These are phyloP conservation scores for Scelioninae gen. 1 DNA, from an alignment of 2,888 invertebrate genomes.

Conservation along the genomic window DNA sequence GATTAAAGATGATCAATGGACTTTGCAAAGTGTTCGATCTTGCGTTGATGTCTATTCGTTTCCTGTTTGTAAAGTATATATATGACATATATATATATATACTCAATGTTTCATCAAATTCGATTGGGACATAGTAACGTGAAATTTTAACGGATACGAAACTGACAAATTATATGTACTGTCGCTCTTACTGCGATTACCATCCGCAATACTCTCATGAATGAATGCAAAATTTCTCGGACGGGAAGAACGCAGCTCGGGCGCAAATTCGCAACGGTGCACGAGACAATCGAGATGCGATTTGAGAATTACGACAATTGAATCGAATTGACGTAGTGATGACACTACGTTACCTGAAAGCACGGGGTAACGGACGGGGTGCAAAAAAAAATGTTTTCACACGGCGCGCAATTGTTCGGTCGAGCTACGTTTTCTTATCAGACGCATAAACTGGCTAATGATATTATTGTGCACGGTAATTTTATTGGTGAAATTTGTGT, in stretches of 20 bases:
- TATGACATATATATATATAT: too few relatives aligned
- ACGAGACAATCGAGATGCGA: conserved; percentile 1
- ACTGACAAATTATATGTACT: conserved; percentile 48
- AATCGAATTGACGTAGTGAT: not conserved
- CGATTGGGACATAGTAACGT: conserved; percentile 48
- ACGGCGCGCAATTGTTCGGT: not conserved
- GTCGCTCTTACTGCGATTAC: conserved; percentile 59
- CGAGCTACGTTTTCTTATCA: conserved; percentile 43
- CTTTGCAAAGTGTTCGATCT: conserved; percentile 72
- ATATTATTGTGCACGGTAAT: conserved; percentile 50
- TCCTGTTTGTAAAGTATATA: conserved; percentile 81
- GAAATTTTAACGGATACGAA: conserved; percentile 49
- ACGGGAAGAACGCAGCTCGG: conserved; percentile 14
- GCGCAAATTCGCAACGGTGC: not conserved
- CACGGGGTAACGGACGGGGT: too few relatives aligned
- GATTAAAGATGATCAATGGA: not conserved
- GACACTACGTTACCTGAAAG: too few relatives aligned
- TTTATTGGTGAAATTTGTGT: conserved; percentile 53
- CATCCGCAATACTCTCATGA: conserved; percentile 51
- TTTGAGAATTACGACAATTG: conserved; percentile 1
- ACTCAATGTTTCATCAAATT: conserved; percentile 81
- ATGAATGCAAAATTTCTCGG: conserved; percentile 19
- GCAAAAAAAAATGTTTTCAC: too few relatives aligned
- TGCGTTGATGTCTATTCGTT: conserved; percentile 79
- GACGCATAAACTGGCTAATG: conserved; percentile 40